Conservation (phyloP, 2,113 vertebrate genomes). For the Embiotoca jacksoni region DNA sequence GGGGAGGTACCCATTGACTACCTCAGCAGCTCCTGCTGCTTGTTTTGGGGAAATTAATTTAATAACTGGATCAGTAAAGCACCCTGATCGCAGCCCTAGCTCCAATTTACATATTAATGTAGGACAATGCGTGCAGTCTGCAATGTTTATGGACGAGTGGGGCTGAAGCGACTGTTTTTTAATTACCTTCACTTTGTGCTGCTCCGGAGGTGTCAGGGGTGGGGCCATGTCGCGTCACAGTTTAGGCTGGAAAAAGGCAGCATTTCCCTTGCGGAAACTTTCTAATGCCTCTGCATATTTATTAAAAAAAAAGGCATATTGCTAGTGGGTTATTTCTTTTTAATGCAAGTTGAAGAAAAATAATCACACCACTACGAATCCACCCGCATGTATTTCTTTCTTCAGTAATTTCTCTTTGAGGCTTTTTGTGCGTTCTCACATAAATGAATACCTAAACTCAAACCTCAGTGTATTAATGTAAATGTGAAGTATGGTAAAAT, state of each 20-base stretch:
- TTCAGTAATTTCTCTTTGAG: conserved; percentile 37
- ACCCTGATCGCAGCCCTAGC: conserved; percentile 67
- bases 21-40: conserved; percentile 76
- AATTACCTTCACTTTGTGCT: conserved; percentile 75
- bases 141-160: conserved; percentile 70
- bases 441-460: conserved; percentile 47
- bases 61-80: conserved; percentile 81
- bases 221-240: conserved; percentile 9
- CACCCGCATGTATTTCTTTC: conserved; percentile 38
- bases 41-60: conserved; percentile 83
- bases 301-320: conserved; percentile 1
- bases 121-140: conserved; percentile 55
- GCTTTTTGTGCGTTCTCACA: conserved; percentile 35
- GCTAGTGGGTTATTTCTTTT: conserved; percentile 22
- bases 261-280: conserved; percentile 37
- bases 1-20: conserved; percentile 66
- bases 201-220: conserved; percentile 42
- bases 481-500: conserved; percentile 42
- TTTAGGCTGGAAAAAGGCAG: conserved; percentile 29
- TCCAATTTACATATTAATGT: conserved; percentile 85
- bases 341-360: conserved; percentile 47
- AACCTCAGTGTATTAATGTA: conserved; percentile 39
- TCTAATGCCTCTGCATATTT: conserved; percentile 44
- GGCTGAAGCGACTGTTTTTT: conserved; percentile 69
- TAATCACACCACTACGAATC: conserved; percentile 32